These are phyloP conservation scores for Listrodromus nycthemerus DNA, from an alignment of 2,888 invertebrate genomes.

Conservation along the genomic window DNA sequence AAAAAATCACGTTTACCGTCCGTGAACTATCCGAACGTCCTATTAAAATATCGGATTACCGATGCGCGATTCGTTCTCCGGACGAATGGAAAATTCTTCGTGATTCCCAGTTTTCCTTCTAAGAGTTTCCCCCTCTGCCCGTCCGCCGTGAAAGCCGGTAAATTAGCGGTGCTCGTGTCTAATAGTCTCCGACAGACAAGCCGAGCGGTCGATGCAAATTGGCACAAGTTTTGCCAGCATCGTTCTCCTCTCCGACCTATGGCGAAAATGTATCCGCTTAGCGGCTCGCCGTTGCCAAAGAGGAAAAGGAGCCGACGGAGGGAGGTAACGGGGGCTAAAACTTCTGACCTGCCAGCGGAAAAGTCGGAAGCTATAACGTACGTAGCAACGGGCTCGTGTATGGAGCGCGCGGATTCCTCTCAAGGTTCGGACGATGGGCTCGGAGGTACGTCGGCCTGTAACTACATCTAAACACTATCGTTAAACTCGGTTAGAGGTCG, in stretches of 20 bases:
- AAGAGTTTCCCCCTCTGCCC: background rate
- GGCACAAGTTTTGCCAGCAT: conserved; percentile 52
- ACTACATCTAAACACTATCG: conserved; percentile 69
- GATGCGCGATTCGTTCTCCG: background rate
- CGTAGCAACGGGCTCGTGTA: background rate
- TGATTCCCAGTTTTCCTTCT: background rate
- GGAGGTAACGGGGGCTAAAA: conserved; percentile 1
- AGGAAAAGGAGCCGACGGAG: background rate
- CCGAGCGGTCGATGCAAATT: conserved; percentile 54
- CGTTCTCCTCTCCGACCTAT: conserved; percentile 29
- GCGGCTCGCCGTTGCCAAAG: conserved; percentile 32
- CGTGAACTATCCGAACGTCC: no score
- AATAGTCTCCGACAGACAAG: conserved; percentile 33
- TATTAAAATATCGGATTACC: no score
- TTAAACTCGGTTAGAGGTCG: conserved; percentile 62
- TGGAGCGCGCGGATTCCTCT: conserved; percentile 3
- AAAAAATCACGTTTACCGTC: no score
- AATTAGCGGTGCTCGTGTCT: background rate
- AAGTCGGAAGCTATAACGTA: conserved; percentile 38
- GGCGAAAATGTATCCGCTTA: conserved; percentile 60
- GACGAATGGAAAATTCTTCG: background rate
- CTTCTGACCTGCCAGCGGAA: conserved; percentile 15
- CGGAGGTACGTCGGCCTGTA: conserved; percentile 53
- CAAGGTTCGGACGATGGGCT: conserved; percentile 7
- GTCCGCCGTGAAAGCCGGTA: background rate